A percentile compares a stretch with the other conserved stretches of the same genome.
phyloP scores from a whole-genome alignment of 2,113 vertebrate species.

The Alexandromys fortis region DNA sequence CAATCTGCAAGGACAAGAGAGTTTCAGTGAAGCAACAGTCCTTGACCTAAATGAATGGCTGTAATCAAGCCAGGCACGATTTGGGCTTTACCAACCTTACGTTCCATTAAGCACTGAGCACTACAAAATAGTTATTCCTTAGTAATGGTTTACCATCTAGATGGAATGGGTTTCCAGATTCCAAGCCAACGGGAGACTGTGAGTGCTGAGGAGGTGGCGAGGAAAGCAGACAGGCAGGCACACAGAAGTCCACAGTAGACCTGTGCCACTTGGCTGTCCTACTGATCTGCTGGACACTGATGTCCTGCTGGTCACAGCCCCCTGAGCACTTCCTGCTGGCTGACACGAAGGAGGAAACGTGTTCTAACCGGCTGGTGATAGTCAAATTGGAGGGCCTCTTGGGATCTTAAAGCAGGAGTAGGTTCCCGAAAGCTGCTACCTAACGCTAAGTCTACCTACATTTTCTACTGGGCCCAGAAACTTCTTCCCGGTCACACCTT shows the following conservation, averaged over 20 bases:
- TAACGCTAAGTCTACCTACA: constrained; percentile 77
- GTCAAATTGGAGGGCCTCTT: constrained; percentile 33
- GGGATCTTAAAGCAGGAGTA: constrained; percentile 62
- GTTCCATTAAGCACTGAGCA: constrained; percentile 29
- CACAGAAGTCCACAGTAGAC: constrained; percentile 1
- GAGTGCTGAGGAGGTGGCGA: constrained; percentile 49
- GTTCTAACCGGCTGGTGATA: constrained; percentile 44
- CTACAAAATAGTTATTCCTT: constrained; percentile 57
- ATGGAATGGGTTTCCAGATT: constrained; percentile 58
- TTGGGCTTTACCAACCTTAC: constrained; percentile 56
- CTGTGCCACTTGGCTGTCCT: constrained; percentile 22
- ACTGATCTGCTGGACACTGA: constrained; percentile 9
- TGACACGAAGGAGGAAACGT: constrained; percentile 47
- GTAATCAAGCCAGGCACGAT: not conserved
- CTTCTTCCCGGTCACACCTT: constrained; percentile 46
- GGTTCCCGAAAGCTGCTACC: constrained; percentile 53
- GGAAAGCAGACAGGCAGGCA: not conserved
- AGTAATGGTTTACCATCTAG: constrained; percentile 70
- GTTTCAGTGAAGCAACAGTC: constrained; percentile 16
- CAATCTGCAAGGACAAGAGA: constrained; percentile 82
- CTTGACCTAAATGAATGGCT: not conserved
- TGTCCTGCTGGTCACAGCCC: constrained; percentile 7
- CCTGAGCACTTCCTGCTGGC: constrained; percentile 33
- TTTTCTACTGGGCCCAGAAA: constrained; percentile 71
- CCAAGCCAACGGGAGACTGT: constrained; percentile 48